These are phyloP conservation scores for Dolichallabes microphthalmus DNA, from an alignment of 2,113 vertebrate genomes.

Conservation along the genomic window DNA sequence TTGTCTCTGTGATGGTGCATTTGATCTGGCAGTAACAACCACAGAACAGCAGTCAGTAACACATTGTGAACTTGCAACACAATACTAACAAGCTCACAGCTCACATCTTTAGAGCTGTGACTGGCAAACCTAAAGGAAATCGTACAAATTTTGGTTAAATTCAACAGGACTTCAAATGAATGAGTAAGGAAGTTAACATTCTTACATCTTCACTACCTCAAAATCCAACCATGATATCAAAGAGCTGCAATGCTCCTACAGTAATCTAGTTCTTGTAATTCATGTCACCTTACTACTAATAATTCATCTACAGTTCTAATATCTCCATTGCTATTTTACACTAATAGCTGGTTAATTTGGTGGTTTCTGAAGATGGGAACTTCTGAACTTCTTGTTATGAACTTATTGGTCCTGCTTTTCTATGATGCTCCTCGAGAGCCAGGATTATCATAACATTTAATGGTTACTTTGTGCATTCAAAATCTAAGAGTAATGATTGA, in stretches of 20 bases:
- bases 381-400: no score
- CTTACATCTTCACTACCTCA: not conserved
- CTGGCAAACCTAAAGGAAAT: not conserved
- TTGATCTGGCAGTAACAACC: constrained; percentile 2
- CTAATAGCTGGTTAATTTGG: no score
- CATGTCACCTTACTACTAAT: not conserved
- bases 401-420: no score
- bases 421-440: no score
- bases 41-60: not conserved
- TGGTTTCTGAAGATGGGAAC: no score
- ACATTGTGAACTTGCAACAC: not conserved
- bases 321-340: not conserved
- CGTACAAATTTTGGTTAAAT: not conserved
- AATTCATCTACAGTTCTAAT: not conserved
- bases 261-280: not conserved
- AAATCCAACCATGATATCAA: not conserved
- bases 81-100: not conserved
- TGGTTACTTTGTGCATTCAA: no score
- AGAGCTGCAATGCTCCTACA: not conserved
- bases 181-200: not conserved
- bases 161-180: not conserved
- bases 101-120: not conserved
- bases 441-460: no score
- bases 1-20: not conserved
- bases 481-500: no score